These are phyloP conservation scores for Onychostruthus taczanowskii DNA, from an alignment of 2,113 vertebrate species.

Conservation along the genomic window DNA sequence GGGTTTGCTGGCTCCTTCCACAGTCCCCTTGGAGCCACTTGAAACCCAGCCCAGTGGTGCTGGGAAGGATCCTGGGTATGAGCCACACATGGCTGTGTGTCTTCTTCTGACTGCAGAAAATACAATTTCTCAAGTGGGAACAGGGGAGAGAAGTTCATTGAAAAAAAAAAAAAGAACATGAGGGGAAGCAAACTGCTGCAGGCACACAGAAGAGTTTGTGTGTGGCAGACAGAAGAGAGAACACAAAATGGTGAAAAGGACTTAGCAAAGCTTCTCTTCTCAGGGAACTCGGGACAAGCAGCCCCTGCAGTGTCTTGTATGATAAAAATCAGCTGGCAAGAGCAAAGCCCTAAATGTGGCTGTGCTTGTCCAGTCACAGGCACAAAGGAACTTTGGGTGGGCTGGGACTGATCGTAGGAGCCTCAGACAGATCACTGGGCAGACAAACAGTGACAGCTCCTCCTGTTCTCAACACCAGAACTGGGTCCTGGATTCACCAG, in stretches of 20 bases:
- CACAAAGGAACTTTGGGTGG: neutral
- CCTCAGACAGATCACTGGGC: neutral
- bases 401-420: neutral
- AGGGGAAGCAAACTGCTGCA: neutral
- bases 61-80: neutral
- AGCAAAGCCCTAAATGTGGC: neutral
- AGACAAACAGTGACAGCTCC: neutral
- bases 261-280: neutral
- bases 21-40: neutral
- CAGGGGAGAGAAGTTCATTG: neutral
- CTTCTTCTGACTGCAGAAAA: neutral
- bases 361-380: neutral
- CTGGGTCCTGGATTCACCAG: neutral
- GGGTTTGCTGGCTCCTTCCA: neutral
- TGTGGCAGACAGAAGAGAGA: neutral
- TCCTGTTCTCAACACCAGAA: neutral
- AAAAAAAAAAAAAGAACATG: too few relatives aligned
- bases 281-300: neutral
- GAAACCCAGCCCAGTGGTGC: neutral
- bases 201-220: neutral
- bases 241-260: neutral
- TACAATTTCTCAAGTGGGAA: neutral
- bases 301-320: neutral
- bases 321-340: neutral
- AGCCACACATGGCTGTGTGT: rapidly evolving